These are phyloP conservation scores for Parotocinclus haroldoi DNA, from an alignment of 2,797 vertebrate species.

Conservation along the genomic window DNA sequence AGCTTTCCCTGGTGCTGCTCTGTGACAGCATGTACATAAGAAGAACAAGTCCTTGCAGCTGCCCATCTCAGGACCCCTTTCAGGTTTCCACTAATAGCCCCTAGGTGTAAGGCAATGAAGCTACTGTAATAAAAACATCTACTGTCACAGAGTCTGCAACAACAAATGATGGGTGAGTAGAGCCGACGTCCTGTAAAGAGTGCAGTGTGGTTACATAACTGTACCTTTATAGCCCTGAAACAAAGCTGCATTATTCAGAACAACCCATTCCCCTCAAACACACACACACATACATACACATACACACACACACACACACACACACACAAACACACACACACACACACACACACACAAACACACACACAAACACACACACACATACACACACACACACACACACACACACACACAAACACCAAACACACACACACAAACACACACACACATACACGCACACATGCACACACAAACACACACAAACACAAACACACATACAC, in stretches of 20 bases:
- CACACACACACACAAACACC: conserved; percentile 19
- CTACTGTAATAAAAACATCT: not conserved
- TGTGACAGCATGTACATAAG: too few species aligned
- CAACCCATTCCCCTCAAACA: conserved; percentile 6
- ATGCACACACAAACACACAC: too few species aligned
- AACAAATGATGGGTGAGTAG: conserved; percentile 1
- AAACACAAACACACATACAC: too few species aligned
- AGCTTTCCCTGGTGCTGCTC: too few species aligned
- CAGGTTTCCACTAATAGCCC: too few species aligned
- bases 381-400: conserved; percentile 11
- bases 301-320: conserved; percentile 3
- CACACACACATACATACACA: not conserved
- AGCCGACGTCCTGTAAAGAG: not conserved
- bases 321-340: conserved; percentile 24
- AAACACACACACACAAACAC: too few species aligned
- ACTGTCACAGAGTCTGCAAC: conserved; percentile 3
- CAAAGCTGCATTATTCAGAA: conserved; percentile 39
- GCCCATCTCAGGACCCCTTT: too few species aligned
- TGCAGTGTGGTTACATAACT: conserved; percentile 34
- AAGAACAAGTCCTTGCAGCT: too few species aligned
- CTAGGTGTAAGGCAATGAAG: too few species aligned
- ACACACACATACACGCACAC: too few species aligned
- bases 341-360: conserved; percentile 6
- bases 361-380: conserved; percentile 5
- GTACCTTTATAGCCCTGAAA: conserved; percentile 35